Evolutionary conservation across 2,888 invertebrate species (phyloP).

Genomic region (Mesoligia furuncula): DNA sequence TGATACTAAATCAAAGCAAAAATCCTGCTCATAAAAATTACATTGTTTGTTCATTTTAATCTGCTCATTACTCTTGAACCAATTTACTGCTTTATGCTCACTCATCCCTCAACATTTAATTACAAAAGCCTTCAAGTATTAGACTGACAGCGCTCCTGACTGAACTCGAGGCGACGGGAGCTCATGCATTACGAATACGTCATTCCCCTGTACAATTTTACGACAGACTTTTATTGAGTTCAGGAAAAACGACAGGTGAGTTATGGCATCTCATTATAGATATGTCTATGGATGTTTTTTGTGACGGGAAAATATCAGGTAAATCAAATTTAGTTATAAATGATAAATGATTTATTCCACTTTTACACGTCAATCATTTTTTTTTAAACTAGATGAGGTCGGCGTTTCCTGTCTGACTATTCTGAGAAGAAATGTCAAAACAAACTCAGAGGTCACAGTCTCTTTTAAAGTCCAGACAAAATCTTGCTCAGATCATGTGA

Average conservation of each 20-base stretch:
- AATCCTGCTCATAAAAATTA: slow-evolving; percentile 49
- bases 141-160: slow-evolving; percentile 54
- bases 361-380: too few relatives aligned
- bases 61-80: slow-evolving; percentile 44
- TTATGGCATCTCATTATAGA: slow-evolving; percentile 55
- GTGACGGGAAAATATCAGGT: neutral
- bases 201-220: slow-evolving; percentile 61
- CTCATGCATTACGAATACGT: slow-evolving; percentile 64
- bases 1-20: slow-evolving; percentile 45
- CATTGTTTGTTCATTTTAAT: slow-evolving; percentile 57
- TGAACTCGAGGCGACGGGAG: slow-evolving; percentile 42
- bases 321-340: neutral
- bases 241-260: slow-evolving; percentile 56
- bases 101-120: slow-evolving; percentile 62
- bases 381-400: too few relatives aligned
- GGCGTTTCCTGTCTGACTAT: too few relatives aligned
- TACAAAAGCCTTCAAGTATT: slow-evolving; percentile 61
- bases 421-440: too few relatives aligned
- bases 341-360: too few relatives aligned
- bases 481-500: too few relatives aligned
- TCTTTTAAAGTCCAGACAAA: too few relatives aligned
- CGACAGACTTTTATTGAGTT: slow-evolving; percentile 64
- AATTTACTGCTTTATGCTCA: slow-evolving; percentile 54
- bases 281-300: slow-evolving; percentile 23
- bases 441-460: too few relatives aligned